These are phyloP conservation scores for Neodiprion pinetum DNA, from an alignment of 1,140 invertebrate species.

Conservation along the genomic window DNA sequence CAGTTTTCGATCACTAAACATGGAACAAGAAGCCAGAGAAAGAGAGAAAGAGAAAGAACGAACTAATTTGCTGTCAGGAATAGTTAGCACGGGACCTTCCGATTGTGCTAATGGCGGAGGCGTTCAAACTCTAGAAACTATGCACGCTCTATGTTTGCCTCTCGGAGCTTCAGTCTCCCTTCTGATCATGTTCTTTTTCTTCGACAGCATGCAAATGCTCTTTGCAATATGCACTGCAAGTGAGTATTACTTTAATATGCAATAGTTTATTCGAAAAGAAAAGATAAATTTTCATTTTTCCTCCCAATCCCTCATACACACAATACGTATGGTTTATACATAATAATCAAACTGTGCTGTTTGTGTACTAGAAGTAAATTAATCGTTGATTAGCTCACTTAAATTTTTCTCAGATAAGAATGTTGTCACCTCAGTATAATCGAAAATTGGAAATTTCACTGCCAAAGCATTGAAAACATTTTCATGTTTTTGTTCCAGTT, in stretches of 20 bases:
- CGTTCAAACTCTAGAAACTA: conserved; percentile 93
- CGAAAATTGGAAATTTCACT: no score
- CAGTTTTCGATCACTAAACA: conserved; percentile 90
- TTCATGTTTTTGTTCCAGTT: conserved; percentile 69
- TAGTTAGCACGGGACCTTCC: conserved; percentile 46
- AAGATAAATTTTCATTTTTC: no score
- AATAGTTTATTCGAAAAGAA: conserved; percentile 8
- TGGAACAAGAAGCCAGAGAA: conserved; percentile 91
- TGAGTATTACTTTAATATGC: conserved; percentile 62
- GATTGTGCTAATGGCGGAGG: conserved; percentile 65
- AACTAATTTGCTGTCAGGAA: conserved; percentile 65
- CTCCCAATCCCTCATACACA: conserved; percentile 6
- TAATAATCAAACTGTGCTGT: conserved; percentile 9
- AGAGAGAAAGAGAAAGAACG: conserved; percentile 80
- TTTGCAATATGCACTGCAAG: conserved; percentile 98
- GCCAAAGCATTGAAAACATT: background rate
- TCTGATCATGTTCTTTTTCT: conserved; percentile 98
- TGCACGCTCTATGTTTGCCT: conserved; percentile 96
- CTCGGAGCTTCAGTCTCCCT: conserved; percentile 95
- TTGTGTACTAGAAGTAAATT: conserved; percentile 16
- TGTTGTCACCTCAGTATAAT: no score
- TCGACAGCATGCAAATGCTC: conserved; percentile 97
- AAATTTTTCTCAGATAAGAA: no score
- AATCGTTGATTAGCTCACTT: conserved; percentile 7
- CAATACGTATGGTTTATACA: conserved; percentile 22